Conservation (phyloP, 2,888 invertebrate species). For the Melangyna quadrimaculata region DNA sequence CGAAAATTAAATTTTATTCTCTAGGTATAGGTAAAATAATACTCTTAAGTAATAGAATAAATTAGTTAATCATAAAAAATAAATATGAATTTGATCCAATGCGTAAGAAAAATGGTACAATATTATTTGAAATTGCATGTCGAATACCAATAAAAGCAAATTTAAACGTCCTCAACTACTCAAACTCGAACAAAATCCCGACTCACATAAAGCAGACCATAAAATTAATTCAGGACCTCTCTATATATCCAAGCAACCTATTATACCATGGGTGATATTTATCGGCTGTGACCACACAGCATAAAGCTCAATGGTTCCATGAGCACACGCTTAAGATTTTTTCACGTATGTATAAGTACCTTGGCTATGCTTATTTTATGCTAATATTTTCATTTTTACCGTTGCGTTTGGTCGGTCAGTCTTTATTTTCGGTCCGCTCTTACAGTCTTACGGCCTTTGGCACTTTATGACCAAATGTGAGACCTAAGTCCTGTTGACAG, state of each 20-base stretch:
- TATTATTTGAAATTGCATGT: conserved; percentile 57
- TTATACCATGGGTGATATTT: conserved; percentile 64
- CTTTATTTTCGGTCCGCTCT: not conserved
- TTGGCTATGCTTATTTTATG: conserved; percentile 41
- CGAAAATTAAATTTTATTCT: conserved; percentile 1
- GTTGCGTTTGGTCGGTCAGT: not conserved
- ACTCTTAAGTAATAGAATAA: not conserved
- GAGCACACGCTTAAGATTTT: conserved; percentile 72
- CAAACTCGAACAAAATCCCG: conserved; percentile 29
- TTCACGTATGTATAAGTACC: conserved; percentile 46
- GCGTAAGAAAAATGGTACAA: not conserved
- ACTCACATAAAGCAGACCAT: conserved; percentile 61
- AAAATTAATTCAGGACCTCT: conserved; percentile 62
- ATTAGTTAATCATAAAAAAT: conserved; percentile 1
- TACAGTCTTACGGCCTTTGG: not conserved
- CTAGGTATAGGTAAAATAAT: too few relatives aligned
- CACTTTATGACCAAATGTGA: not conserved
- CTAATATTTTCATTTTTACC: conserved; percentile 39
- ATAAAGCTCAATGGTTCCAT: conserved; percentile 77
- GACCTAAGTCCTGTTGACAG: conserved; percentile 50
- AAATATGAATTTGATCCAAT: conserved; percentile 10
- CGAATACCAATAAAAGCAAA: conserved; percentile 58
- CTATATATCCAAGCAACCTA: not conserved
- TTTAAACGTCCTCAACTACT: conserved; percentile 56
- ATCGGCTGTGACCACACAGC: conserved; percentile 72